Evolutionary conservation across 1,140 invertebrate species (phyloP), one percentile per base, ranked within the genome.

Genomic region (Anastatus disparis): DNA sequence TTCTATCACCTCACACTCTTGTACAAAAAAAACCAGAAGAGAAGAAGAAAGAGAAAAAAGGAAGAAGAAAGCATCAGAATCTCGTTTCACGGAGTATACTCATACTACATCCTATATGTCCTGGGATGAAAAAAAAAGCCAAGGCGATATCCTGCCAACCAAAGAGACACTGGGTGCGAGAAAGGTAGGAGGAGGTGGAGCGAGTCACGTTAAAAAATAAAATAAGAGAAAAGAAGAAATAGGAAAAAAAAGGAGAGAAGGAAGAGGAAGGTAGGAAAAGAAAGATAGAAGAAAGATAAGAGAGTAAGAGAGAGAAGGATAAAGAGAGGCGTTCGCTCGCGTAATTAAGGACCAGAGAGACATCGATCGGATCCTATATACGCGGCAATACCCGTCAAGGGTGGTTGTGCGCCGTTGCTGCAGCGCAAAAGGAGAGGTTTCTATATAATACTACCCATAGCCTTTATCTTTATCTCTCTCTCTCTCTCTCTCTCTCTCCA

Each of bases 331-430:
- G 24, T 15, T 38, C 42, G 76, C 74, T 81, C 73, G 79, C 75
- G 81, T 82, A 83, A 83, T 83, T 83, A 83, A 83, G 81, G 79
- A 80, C 81, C 79, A 76, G 78, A 77, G 59, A 68, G 78, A 81
- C 80, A 84, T 84, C 81, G 83, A 84, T 84, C 82, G 83, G 79
- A 75, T 78, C 73, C 64, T 75, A 78, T 78, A 75, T 66, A 76
- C 73, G 74, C 72, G 75, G 72, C 73, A 72, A 73, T 58, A 17
- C 72, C 76, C 73, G 75, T 10, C 4, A 35, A 35, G 78, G 81
- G 82, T n/a, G n/a, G n/a, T n/a, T n/a, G n/a, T n/a, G n/a, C n/a
- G n/a, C n/a, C n/a, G n/a, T n/a, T n/a, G n/a, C n/a, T n/a, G n/a
- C n/a, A n/a, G n/a, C n/a, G n/a, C n/a, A n/a, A n/a, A n/a, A n/a